A percentile compares a stretch with the other conserved stretches of the same genome.
Conservation (phyloP, 1,140 invertebrate species). For the Hyles vespertilio region DNA sequence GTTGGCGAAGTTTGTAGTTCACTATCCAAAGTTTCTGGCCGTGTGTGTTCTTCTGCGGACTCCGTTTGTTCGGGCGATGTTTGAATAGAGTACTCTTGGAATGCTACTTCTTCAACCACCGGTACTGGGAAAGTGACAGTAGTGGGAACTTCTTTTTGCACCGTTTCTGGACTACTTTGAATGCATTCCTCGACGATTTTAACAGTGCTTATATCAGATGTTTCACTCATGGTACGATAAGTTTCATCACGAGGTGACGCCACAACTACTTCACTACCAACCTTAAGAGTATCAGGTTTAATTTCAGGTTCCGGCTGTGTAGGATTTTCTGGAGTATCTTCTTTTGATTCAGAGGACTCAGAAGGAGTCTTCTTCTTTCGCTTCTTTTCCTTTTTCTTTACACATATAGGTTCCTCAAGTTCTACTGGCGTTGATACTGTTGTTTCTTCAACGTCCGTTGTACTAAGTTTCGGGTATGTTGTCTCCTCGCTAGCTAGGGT, state of each 20-base stretch:
- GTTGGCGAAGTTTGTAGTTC: constrained; percentile 77
- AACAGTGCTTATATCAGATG: constrained; percentile 75
- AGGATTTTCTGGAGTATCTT: constrained; percentile 26
- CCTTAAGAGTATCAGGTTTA: constrained; percentile 35
- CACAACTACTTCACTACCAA: constrained; percentile 53
- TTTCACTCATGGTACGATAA: constrained; percentile 76
- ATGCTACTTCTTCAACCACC: constrained; percentile 76
- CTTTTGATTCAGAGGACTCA: constrained; percentile 14
- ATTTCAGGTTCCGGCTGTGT: constrained; percentile 28
- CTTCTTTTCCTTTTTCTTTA: constrained; percentile 48
- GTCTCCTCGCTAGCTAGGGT: constrained; percentile 52
- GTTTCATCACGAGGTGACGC: constrained; percentile 71
- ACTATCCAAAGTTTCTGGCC: constrained; percentile 69
- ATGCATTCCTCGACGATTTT: constrained; percentile 81
- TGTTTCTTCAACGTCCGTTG: constrained; percentile 49
- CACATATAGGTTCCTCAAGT: constrained; percentile 30
- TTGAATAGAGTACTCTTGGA: constrained; percentile 77
- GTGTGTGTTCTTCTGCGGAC: constrained; percentile 47
- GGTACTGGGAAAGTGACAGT: constrained; percentile 77
- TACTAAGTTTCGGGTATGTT: constrained; percentile 52
- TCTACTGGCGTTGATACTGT: constrained; percentile 38
- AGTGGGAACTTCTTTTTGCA: constrained; percentile 56
- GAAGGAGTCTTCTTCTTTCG: constrained; percentile 37
- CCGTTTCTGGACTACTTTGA: constrained; percentile 61
- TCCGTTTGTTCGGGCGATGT: constrained; percentile 77